These are phyloP conservation scores for Machimus atricapillus DNA, from an alignment of 2,888 invertebrate species.

Conservation along the genomic window DNA sequence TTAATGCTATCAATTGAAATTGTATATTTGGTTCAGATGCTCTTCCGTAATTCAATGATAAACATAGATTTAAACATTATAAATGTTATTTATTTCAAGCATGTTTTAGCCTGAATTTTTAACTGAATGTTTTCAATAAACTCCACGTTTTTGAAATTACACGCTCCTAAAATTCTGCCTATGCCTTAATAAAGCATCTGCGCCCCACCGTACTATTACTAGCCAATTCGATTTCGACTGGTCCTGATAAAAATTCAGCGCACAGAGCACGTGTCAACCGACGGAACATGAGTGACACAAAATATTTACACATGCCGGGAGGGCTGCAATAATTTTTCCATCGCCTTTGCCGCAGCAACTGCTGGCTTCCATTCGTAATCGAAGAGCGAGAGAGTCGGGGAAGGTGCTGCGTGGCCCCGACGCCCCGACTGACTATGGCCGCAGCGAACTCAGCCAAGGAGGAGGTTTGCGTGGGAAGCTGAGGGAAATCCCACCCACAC, in stretches of 20 bases:
- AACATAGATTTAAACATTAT: not conserved
- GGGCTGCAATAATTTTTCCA: conserved; percentile 27
- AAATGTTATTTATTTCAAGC: too few species aligned
- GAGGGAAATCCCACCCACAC: conserved; percentile 39
- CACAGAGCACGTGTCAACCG: conserved; percentile 29
- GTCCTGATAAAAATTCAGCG: conserved; percentile 10
- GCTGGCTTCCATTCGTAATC: not conserved
- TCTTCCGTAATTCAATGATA: too few species aligned
- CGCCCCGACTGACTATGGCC: not conserved
- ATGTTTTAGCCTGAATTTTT: too few species aligned
- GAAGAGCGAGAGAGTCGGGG: not conserved
- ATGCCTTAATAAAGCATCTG: not conserved
- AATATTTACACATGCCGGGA: conserved; percentile 2
- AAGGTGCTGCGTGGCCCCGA: not conserved
- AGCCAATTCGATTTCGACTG: not conserved
- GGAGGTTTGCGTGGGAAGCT: not conserved
- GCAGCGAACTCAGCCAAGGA: not conserved
- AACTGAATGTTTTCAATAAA: not conserved
- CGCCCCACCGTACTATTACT: not conserved
- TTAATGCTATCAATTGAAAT: too few species aligned
- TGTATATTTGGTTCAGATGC: too few species aligned
- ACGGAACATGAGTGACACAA: conserved; percentile 12
- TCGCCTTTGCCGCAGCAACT: not conserved
- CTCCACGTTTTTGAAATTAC: not conserved
- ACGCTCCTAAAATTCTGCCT: not conserved